phyloP scores from a whole-genome alignment of 2,888 invertebrate species.

The Timema cristinae region DNA sequence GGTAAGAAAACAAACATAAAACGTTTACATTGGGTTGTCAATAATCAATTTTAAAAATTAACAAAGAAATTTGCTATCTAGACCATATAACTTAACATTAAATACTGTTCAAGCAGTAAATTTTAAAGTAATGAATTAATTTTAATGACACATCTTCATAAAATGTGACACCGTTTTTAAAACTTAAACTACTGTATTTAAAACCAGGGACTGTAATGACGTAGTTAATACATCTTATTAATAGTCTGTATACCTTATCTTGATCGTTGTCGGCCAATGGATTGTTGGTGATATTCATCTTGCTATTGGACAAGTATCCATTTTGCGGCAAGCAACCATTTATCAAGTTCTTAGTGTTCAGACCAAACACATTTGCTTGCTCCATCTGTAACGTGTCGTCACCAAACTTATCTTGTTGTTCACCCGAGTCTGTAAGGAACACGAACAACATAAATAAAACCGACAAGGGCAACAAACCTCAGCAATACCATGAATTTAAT shows the following conservation, averaged over 20 bases:
- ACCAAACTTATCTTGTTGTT: slow-evolving; percentile 25
- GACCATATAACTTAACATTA: no score
- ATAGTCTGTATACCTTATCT: slow-evolving; percentile 57
- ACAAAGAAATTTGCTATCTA: no score
- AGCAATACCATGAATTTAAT: no score
- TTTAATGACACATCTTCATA: no score
- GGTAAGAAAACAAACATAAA: no score
- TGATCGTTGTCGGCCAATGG: slow-evolving; percentile 60
- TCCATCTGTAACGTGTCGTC: slow-evolving; percentile 28
- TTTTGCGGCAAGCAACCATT: slow-evolving; percentile 35
- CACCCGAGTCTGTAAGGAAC: slow-evolving; percentile 14
- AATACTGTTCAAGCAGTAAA: no score
- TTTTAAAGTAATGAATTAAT: no score
- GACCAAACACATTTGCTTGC: slow-evolving; percentile 22
- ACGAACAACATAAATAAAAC: background rate
- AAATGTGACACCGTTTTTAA: no score
- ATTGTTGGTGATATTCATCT: slow-evolving; percentile 71
- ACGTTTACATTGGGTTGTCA: no score
- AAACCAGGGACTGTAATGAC: no score
- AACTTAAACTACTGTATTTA: no score
- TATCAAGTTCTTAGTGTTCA: slow-evolving; percentile 19
- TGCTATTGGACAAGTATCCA: slow-evolving; percentile 46
- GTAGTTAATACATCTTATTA: background rate
- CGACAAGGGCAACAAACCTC: background rate
- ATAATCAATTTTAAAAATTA: no score